These are phyloP conservation scores for Microplitis demolitor DNA, from an alignment of 1,140 invertebrate genomes.

Conservation along the genomic window DNA sequence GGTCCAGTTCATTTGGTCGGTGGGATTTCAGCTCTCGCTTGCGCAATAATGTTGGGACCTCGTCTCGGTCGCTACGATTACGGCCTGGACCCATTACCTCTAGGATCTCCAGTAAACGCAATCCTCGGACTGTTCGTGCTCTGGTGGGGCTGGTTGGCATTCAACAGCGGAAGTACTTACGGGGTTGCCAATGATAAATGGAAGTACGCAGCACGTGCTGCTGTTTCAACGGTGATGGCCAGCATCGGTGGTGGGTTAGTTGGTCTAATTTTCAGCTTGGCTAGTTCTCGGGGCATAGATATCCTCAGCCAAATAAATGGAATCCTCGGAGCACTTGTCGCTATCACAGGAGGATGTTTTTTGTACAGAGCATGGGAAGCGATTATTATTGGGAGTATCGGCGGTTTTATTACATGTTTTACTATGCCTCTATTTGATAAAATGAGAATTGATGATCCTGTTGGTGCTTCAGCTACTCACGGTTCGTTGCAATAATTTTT, in stretches of 20 bases:
- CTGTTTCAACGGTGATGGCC: conserved; percentile 86
- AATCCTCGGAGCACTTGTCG: conserved; percentile 83
- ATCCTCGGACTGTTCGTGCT: conserved; percentile 91
- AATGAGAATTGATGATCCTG: conserved; percentile 86
- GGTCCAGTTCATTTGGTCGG: conserved; percentile 91
- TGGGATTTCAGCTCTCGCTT: conserved; percentile 66
- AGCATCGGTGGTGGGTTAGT: conserved; percentile 86
- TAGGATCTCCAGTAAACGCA: conserved; percentile 89
- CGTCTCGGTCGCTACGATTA: conserved; percentile 84
- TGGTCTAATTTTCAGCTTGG: conserved; percentile 72
- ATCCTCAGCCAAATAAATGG: conserved; percentile 89
- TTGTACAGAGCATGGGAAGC: conserved; percentile 86
- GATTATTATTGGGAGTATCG: conserved; percentile 80
- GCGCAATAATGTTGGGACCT: conserved; percentile 88
- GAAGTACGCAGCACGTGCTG: conserved; percentile 87
- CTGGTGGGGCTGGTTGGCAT: conserved; percentile 94
- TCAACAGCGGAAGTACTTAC: conserved; percentile 90
- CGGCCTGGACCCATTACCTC: conserved; percentile 74
- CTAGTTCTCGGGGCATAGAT: conserved; percentile 76
- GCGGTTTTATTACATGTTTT: conserved; percentile 73
- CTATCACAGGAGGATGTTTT: conserved; percentile 89
- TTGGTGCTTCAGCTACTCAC: conserved; percentile 88
- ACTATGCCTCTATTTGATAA: conserved; percentile 76
- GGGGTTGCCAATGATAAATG: conserved; percentile 77
- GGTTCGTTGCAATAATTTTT: conserved; percentile 53